Base-by-base conservation (phyloP, 2,113 vertebrate genomes). In the Notarius lentiginosus region DNA sequence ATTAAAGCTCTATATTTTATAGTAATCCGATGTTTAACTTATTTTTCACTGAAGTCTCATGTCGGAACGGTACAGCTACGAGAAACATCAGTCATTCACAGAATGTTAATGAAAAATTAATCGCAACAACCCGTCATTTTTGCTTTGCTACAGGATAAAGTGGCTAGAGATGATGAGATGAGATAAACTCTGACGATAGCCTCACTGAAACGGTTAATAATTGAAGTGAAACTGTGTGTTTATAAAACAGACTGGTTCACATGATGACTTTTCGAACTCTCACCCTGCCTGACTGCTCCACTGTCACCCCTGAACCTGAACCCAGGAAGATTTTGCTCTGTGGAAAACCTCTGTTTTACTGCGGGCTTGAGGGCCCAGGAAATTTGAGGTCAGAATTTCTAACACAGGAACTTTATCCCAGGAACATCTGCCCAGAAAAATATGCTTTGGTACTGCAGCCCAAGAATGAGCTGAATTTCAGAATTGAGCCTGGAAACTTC, bases 1-100 rank as follows among this genome's bases (percentile, higher is more conserved):
- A 96, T 96, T 94, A 96, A 96, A 96, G 95, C 93, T 95, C 93
- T 95, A 95, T 95, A 95, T 96, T 96, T 96, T 94, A 92, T 96
- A 95, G 93, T 92, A 95, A 94, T 92, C 89, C 91, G 92, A 90
- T 91, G 90, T 86, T 91, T 87, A 87, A 15, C 80, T 89, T 61
- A 22, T 79, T 73, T 83, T 83, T 47, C 6, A 24, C 34, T 47
- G 73, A 11, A 24, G 24, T 51, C 47, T 75, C 14, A 8, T 15
- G n/a, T 14, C 14, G 10, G 5, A 41, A 41, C 41, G 41, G 41
- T 66, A 4, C 27, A 15, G 66, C 24, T 27, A 30, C 27, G 66
- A 68, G n/a, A 30, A 7, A 53, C 6, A 63, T 24, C 20, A 24
- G 0, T 24, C 8, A 58, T 58, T 63, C 10, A 63, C 60, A 66